Evolutionary conservation across 2,797 vertebrate species (phyloP), one percentile per base, ranked within the genome.

Genomic region (Poeciliopsis presidionis): DNA sequence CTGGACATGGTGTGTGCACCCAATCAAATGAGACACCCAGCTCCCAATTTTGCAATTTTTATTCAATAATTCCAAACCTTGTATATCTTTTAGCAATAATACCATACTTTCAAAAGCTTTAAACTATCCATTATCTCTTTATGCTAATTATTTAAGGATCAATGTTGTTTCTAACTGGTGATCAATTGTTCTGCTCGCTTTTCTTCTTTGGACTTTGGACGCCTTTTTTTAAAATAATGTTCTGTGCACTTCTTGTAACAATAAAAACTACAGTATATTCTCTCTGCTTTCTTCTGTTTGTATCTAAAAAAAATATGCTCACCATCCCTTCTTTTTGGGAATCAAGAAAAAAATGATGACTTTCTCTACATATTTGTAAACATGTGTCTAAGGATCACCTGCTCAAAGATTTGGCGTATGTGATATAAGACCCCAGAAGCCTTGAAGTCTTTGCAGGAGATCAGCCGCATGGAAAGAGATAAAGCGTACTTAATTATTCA

Each of bases 401-500:
- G 16, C 69, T 65, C 1, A 13, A 55, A 28, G 55, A 81, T 57
- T 73, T 83, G 74, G 12, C 75, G 30, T 84, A 78, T 72, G 84
- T 83, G 78, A 87, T 67, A 70, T 80, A 78, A 90, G 69, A 82
- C 41, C 75, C 74, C 74, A 43, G 6, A 73, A 0, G 2, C 14
- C 33, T 30, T 79, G 75, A 70, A 78, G 80, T 72, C 22, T 28
- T 41, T 46, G 41, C 76, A 86, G 84, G 75, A 75, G 75, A 76
- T 83, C 49, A 65, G 20, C 85, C 74, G 67, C 76, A 83, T 63
- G 70, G 69, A 55, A 77, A 61, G 77, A 79, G 77, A 81, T 80
- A 86, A 84, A 81, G 88, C 77, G 12, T 72, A 33, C 82, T 85
- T 84, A 86, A 70, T 6, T 53, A 39, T 73, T 87, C 74, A 86